Evolutionary conservation across 2,888 invertebrate species (phyloP), one percentile per base, ranked within the genome.

Genomic region (Polydrusus tereticollis): DNA sequence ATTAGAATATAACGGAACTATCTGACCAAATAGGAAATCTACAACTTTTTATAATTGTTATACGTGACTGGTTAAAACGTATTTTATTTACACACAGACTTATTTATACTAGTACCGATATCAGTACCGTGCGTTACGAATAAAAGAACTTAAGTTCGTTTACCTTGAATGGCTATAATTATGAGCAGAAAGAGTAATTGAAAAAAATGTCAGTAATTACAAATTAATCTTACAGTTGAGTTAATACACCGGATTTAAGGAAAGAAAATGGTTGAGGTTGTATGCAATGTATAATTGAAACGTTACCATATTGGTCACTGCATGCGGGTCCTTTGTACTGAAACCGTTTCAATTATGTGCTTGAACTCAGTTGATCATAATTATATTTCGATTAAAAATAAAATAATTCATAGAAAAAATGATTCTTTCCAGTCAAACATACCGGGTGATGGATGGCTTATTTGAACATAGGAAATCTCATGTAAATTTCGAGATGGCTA

Each of bases 131-230:
- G 14, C 29, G 21, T 12, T 21, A 55, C 0, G 29, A 33, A 16
- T 55, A 47, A 29, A 55, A 5, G n/a, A 47, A 2, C 10, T 47
- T 1, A 47, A 55, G 52, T 55, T 55, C 52, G 29, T 55, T 55
- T 55, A 55, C 52, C 52, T 55, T 29, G 10, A 10, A 55, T 16
- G 16, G 26, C 23, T 50, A 26, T 55, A 55, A 55, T 29, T n/a
- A 21, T 29, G 8, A 47, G 14, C 7, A 12, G 14, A 55, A 29
- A 29, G 52, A 29, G 26, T 10, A 55, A 55, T 55, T 55, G n/a
- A 55, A 16, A 55, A 16, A 29, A 55, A 55, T 55, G 29, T 55
- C 29, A 47, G 21, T 47, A 47, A 47, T 47, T 29, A 55, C 8
- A 20, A 33, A 55, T 55, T 16, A 55, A 21, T 47, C 8, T 16